phyloP scores from a whole-genome alignment of 2,888 invertebrate genomes.

The Metacarcinus magister region DNA sequence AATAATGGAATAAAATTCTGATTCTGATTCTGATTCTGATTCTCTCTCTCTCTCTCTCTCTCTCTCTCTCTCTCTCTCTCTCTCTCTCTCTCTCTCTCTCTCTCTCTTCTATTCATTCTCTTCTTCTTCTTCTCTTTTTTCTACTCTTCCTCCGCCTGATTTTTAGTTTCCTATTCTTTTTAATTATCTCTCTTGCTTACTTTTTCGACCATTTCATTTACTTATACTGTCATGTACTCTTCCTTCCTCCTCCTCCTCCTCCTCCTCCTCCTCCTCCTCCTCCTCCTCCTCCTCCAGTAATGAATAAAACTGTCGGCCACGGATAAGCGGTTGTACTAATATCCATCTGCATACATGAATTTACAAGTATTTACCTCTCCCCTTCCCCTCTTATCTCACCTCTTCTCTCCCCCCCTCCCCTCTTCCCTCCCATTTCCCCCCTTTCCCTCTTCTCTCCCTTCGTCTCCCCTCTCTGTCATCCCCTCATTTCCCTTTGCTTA shows the following conservation, averaged over 20 bases:
- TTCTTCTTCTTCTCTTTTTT: not conserved
- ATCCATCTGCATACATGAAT: constrained; percentile 4
- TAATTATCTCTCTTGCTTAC: too few species aligned
- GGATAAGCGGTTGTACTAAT: constrained; percentile 1
- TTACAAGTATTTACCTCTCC: not conserved
- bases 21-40: not conserved
- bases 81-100: not conserved
- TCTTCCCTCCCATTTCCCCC: not conserved
- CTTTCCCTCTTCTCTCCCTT: too few species aligned
- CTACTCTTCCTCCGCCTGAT: not conserved
- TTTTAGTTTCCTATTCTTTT: too few species aligned
- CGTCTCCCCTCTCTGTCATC: too few species aligned
- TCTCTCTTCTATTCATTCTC: not conserved
- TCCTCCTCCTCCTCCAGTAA: not conserved
- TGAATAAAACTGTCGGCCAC: not conserved
- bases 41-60: not conserved
- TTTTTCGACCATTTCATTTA: too few species aligned
- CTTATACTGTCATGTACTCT: too few species aligned
- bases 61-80: not conserved
- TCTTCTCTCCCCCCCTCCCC: not conserved
- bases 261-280: not conserved
- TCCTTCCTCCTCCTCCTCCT: too few species aligned
- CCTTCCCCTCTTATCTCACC: not conserved
- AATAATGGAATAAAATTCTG: too few species aligned
- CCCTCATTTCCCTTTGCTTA: too few species aligned